phyloP scores from a whole-genome alignment of 2,888 invertebrate species.

The Amphipyra tragopoginis region DNA sequence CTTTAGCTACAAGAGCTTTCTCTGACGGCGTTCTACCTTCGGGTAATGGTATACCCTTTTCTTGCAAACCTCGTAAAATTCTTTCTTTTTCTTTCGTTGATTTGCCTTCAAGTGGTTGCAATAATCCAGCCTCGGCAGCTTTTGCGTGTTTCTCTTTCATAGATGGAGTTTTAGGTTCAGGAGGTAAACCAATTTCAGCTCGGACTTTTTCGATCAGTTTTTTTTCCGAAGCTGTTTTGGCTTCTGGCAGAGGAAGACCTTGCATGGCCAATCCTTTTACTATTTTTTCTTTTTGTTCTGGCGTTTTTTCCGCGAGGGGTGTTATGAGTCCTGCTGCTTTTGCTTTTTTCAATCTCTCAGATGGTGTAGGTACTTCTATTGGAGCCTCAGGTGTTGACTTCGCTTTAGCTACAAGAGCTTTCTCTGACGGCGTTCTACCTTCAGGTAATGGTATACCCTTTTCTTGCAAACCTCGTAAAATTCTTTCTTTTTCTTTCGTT shows the following conservation, averaged over 20 bases:
- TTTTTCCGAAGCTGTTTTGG: constrained; percentile 29
- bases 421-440: constrained; percentile 55
- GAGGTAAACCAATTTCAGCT: constrained; percentile 35
- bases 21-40: no score
- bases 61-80: no score
- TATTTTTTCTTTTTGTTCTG: constrained; percentile 37
- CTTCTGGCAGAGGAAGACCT: constrained; percentile 19
- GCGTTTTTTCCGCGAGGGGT: no score
- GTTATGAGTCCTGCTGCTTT: no score
- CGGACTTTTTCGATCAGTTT: constrained; percentile 14
- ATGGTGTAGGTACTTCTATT: no score
- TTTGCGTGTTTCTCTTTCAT: no score
- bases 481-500: constrained; percentile 15
- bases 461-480: constrained; percentile 13
- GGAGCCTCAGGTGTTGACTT: no score
- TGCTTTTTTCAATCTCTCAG: no score
- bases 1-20: no score
- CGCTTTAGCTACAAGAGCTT: constrained; percentile 12
- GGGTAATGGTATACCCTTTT: no score
- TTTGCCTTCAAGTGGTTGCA: no score
- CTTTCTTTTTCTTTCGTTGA: no score
- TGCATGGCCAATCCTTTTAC: constrained; percentile 35
- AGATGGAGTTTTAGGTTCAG: constrained; percentile 32
- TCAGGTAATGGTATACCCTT: constrained; percentile 18
- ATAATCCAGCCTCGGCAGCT: constrained; percentile 9